Percentiles rank a stretch among this genome's conserved stretches.
Evolutionary conservation across 2,113 vertebrate genomes (phyloP).

Genomic region (Clarias batrachus): DNA sequence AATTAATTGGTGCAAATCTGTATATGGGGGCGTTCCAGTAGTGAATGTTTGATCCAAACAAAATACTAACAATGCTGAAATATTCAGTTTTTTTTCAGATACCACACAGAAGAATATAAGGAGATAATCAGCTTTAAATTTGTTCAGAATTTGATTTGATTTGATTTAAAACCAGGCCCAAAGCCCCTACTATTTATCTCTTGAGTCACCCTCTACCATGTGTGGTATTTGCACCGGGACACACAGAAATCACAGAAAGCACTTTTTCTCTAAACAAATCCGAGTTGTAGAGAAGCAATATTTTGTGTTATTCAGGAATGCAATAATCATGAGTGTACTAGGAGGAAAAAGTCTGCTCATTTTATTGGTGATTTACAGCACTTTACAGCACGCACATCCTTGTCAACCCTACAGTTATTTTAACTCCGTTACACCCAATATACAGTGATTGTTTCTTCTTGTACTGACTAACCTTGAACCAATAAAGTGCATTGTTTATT

Average conservation of each 20-base stretch:
- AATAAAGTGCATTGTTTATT: neutral
- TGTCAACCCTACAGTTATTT: neutral
- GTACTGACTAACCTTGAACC: slow-evolving; percentile 5
- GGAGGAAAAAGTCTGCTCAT: neutral
- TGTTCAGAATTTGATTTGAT: neutral
- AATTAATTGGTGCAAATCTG: neutral
- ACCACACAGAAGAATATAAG: neutral
- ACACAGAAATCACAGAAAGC: neutral
- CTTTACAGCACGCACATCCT: neutral
- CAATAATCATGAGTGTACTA: neutral
- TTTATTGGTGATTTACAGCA: neutral
- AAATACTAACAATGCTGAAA: neutral
- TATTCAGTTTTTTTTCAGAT: neutral
- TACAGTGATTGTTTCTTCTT: neutral
- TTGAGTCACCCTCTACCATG: neutral
- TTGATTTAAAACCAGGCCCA: neutral
- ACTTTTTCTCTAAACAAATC: neutral
- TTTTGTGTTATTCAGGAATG: neutral
- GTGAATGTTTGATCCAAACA: neutral
- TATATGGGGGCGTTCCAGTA: neutral
- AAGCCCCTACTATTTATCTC: neutral
- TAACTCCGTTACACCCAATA: neutral
- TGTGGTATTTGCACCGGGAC: neutral
- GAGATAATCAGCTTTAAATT: neutral
- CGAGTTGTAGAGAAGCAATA: neutral